Percentiles rank a stretch among this genome's conserved stretches.
Evolutionary conservation across 2,888 invertebrate species (phyloP).

Genomic region (Ochropacha duplaris): DNA sequence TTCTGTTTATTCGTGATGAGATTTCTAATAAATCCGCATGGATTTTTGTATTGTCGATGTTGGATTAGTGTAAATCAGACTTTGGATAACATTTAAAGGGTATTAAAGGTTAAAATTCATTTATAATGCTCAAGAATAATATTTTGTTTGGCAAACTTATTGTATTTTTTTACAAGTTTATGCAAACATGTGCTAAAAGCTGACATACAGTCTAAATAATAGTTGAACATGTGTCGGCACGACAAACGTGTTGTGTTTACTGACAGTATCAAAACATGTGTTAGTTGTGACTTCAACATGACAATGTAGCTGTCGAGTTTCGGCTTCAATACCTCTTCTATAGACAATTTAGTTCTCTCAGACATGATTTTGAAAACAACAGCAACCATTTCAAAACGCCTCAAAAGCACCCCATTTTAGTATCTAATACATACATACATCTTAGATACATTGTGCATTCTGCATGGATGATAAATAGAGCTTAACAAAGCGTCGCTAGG

Average conservation of each 20-base stretch:
- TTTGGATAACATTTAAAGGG: background rate
- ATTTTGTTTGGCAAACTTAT: background rate
- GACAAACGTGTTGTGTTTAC: background rate
- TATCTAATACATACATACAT: constrained; percentile 8
- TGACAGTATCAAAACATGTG: background rate
- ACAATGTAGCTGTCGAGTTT: background rate
- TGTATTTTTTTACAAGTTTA: background rate
- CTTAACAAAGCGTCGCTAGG: constrained; percentile 25
- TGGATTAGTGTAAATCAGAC: constrained; percentile 20
- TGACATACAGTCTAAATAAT: background rate
- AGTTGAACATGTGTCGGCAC: background rate
- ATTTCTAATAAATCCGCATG: constrained; percentile 49
- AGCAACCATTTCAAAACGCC: background rate
- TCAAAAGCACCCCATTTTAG: background rate
- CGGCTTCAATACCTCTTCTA: background rate
- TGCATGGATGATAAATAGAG: constrained; percentile 47
- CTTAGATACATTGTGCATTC: constrained; percentile 30
- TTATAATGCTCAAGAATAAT: background rate
- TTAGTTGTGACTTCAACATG: background rate
- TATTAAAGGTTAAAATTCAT: background rate
- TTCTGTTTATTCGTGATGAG: constrained; percentile 50
- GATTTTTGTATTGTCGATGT: constrained; percentile 31
- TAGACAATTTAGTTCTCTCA: background rate
- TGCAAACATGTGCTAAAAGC: constrained; percentile 1
- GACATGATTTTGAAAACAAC: too few relatives aligned